These are phyloP conservation scores for Drosophila micromelanica DNA, from an alignment of 1,140 invertebrate genomes.

Conservation along the genomic window DNA sequence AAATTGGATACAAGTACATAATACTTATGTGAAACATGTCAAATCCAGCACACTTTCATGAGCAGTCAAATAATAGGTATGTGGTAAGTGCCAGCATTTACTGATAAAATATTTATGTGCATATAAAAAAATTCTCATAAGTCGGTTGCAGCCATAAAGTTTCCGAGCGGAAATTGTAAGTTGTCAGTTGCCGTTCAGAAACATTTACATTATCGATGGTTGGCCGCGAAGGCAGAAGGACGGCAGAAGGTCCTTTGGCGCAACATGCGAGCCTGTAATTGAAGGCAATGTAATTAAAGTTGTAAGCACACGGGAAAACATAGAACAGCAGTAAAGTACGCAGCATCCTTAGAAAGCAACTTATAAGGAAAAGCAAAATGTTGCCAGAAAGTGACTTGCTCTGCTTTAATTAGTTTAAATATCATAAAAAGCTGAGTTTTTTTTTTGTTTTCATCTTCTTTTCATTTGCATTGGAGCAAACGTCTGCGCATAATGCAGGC, in stretches of 20 bases:
- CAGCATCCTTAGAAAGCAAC: neutral
- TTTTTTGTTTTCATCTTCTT: neutral
- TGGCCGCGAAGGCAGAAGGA: constrained; percentile 2
- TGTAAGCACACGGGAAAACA: constrained; percentile 45
- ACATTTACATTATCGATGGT: constrained; percentile 38
- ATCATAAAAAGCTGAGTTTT: constrained; percentile 1
- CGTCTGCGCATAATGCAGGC: constrained; percentile 49
- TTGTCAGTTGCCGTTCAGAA: constrained; percentile 38
- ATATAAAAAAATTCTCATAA: constrained; percentile 36
- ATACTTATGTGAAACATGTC: too few relatives aligned
- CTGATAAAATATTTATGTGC: constrained; percentile 20
- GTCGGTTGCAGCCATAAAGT: constrained; percentile 40
- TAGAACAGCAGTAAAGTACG: constrained; percentile 21
- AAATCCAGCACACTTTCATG: neutral
- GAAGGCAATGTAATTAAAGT: constrained; percentile 63
- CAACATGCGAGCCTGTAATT: constrained; percentile 30
- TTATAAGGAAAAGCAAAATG: neutral
- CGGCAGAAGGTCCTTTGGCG: constrained; percentile 21
- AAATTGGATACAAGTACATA: too few relatives aligned
- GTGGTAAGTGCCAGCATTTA: neutral
- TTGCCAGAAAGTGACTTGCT: constrained; percentile 14
- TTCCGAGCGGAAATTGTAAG: constrained; percentile 51
- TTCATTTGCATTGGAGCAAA: neutral
- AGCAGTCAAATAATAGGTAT: constrained; percentile 7
- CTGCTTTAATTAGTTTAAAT: constrained; percentile 60